These are phyloP conservation scores for Drosophila miranda DNA, from an alignment of 1,140 invertebrate species.

Conservation along the genomic window DNA sequence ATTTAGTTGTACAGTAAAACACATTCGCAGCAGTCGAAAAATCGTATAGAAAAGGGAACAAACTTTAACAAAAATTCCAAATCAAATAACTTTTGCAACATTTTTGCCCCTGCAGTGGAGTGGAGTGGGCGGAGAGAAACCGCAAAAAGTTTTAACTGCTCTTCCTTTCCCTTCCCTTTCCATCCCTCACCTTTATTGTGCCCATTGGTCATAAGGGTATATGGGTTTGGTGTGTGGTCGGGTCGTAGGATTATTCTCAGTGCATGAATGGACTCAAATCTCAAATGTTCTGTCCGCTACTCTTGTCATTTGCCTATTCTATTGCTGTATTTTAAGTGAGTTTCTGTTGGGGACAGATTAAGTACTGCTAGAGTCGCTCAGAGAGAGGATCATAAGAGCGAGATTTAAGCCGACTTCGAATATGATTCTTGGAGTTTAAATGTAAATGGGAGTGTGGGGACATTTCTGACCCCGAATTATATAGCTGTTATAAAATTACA, in stretches of 20 bases:
- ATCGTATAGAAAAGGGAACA: constrained; percentile 42
- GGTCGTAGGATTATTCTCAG: neutral
- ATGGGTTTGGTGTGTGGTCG: neutral
- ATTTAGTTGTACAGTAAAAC: constrained; percentile 69
- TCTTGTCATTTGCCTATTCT: too few relatives aligned
- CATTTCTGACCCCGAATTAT: too few relatives aligned
- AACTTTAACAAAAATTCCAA: constrained; percentile 63
- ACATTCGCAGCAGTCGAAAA: constrained; percentile 48
- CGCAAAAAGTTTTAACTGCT: constrained; percentile 56
- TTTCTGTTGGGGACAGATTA: too few relatives aligned
- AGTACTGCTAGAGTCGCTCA: neutral
- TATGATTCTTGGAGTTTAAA: too few relatives aligned
- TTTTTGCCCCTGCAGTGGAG: constrained; percentile 30
- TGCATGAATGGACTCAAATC: too few relatives aligned
- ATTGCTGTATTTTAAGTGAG: too few relatives aligned
- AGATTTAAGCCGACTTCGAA: too few relatives aligned
- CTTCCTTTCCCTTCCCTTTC: constrained; percentile 16
- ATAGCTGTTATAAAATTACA: too few relatives aligned
- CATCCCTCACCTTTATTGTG: constrained; percentile 17
- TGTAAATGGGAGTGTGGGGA: too few relatives aligned
- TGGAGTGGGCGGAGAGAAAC: constrained; percentile 25
- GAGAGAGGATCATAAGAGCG: too few relatives aligned
- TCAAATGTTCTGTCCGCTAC: too few relatives aligned
- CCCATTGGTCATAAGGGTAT: constrained; percentile 4
- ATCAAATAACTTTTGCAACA: constrained; percentile 74